Percentiles rank a stretch among this genome's conserved stretches.
Evolutionary conservation across 2,888 invertebrate species (phyloP).

Genomic region (Patella caerulea): DNA sequence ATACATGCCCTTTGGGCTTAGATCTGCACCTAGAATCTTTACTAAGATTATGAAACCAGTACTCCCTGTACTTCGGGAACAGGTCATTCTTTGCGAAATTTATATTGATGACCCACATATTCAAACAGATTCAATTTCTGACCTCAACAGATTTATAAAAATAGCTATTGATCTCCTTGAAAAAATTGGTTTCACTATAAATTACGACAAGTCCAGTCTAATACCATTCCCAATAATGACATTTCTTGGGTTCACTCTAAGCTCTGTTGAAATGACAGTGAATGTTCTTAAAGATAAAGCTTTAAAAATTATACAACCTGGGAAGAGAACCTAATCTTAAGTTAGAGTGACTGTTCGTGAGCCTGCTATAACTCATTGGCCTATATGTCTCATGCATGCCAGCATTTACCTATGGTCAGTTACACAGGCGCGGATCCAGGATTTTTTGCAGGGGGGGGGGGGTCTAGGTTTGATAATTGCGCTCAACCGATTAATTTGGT

Average conservation of each 20-base stretch:
- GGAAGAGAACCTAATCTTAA: not conserved
- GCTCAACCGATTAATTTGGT: too few relatives aligned
- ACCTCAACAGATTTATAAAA: not conserved
- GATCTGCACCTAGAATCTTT: not conserved
- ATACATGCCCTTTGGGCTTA: constrained; percentile 25
- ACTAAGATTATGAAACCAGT: constrained; percentile 2
- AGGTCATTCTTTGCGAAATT: not conserved
- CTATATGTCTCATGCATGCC: constrained; percentile 1
- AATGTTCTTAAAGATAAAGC: too few relatives aligned
- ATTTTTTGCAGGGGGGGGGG: too few relatives aligned
- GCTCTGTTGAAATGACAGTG: not conserved
- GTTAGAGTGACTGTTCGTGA: not conserved
- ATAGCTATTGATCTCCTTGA: not conserved
- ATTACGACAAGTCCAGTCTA: not conserved
- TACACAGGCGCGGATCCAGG: too few relatives aligned
- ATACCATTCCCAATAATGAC: not conserved
- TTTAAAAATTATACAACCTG: not conserved
- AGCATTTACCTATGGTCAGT: not conserved
- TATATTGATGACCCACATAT: not conserved
- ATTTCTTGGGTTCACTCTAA: not conserved
- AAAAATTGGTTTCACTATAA: not conserved
- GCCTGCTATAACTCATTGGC: not conserved
- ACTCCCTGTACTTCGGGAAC: not conserved
- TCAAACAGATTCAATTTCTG: not conserved
- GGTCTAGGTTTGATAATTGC: too few relatives aligned